Base-by-base conservation (phyloP, 1,140 invertebrate genomes). In the Aphis gossypii region DNA sequence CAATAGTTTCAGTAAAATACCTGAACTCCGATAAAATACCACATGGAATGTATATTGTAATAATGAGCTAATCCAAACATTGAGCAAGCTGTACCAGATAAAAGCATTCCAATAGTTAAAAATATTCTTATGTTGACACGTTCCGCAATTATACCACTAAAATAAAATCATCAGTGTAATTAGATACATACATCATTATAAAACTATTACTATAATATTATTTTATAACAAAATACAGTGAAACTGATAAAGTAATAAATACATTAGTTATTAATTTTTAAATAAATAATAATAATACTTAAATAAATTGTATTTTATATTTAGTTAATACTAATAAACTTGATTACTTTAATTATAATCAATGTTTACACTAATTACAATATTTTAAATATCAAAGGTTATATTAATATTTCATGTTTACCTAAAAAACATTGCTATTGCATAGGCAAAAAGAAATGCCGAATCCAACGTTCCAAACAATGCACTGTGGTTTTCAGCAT, bases 391-490 rank as follows among this genome's bases (percentile, higher is more conserved):
- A 60, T 2, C 20, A 60, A 9, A 60, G 8, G 56, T 25, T 82
- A 82, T 38, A 38, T 35, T 38, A 82, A 82, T 35, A 82, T 1
- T 18, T 46, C 11, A 46, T 46, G 11, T 46, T 46, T 46, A 46
- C 97, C 97, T 95, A 96, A 98, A 86, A 95, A 99, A 99, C 99
- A 99, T 99, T 90, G 98, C 97, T 94, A 97, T 96, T 1, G 99
- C 99, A 95, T 99, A 99, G 1, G 97, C 96, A 95, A 99, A 98
- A 2, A 99, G 96, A 95, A 99, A 99, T 11, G 98, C 97, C 0
- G 98, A 98, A 95, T 99, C 99, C 94, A 99, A 95, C 18, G 97
- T 96, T 23, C 98, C 98, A 48, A 99, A 96, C 35, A 99, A 95
- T n/a, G 97, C 96, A 93, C 97, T 96, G 8, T 97, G 97, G 95